Evolutionary conservation across 2,888 invertebrate genomes (phyloP).

Genomic region (Campaea margaritaria): DNA sequence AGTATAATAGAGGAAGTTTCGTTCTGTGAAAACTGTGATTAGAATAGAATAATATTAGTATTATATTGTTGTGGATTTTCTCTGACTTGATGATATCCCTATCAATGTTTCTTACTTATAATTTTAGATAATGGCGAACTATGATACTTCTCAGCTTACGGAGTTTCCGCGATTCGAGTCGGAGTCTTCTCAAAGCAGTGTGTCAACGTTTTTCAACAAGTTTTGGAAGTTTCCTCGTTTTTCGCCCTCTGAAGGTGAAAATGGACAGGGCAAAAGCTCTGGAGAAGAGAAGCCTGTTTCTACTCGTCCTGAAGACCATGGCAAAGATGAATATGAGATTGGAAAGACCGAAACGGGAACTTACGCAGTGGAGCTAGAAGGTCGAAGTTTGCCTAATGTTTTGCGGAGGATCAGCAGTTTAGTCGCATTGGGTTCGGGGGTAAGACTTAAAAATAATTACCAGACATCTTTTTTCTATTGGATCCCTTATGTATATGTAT

Average conservation of each 20-base stretch:
- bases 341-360: constrained; percentile 66
- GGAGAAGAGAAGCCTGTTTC: constrained; percentile 53
- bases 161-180: constrained; percentile 88
- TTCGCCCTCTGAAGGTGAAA: constrained; percentile 71
- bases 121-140: constrained; percentile 69
- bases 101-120: not conserved
- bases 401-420: constrained; percentile 94
- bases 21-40: too few species aligned
- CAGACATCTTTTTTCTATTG: too few species aligned
- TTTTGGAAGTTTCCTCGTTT: constrained; percentile 89
- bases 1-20: too few species aligned
- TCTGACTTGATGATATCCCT: not conserved
- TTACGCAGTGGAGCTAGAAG: constrained; percentile 87
- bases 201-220: constrained; percentile 90
- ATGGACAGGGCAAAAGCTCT: constrained; percentile 53
- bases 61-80: not conserved
- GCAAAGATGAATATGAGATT: constrained; percentile 59
- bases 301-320: constrained; percentile 51
- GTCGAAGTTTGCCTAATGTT: constrained; percentile 94
- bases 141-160: constrained; percentile 77
- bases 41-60: too few species aligned
- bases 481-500: too few species aligned
- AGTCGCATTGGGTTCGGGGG: constrained; percentile 91
- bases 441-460: constrained; percentile 71
- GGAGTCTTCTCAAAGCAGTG: constrained; percentile 90